Evolutionary conservation across 23 tunicate species (phyloP).

Genomic region (Styela plicata): DNA sequence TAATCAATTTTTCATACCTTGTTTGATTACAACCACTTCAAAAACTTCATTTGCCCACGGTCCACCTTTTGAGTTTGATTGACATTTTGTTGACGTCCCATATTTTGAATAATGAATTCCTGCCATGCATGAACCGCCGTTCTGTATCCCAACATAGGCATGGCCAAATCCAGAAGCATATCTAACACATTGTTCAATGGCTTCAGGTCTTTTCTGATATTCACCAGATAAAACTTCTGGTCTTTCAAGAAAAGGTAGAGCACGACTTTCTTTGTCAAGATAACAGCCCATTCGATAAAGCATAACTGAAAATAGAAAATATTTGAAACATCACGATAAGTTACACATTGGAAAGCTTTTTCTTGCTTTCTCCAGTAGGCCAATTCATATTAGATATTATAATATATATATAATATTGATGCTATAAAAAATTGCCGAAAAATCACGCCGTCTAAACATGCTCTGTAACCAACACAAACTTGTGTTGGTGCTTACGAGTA

Average conservation of each 20-base stretch:
- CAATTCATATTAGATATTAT: not conserved
- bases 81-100: not conserved
- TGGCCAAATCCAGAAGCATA: not conserved
- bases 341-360: not conserved
- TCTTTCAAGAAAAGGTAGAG: not conserved
- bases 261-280: slow-evolving; percentile 1
- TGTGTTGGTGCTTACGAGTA: no score
- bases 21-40: not conserved
- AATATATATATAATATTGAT: no score
- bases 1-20: not conserved
- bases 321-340: not conserved
- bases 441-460: no score
- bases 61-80: slow-evolving; percentile 1
- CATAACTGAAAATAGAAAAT: not conserved
- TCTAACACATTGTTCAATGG: not conserved
- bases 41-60: not conserved
- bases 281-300: slow-evolving; percentile 10
- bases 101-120: not conserved
- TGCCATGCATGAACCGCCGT: not conserved
- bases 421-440: not conserved
- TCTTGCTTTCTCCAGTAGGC: not conserved
- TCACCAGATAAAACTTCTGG: not conserved
- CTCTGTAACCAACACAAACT: no score
- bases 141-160: not conserved
- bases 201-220: not conserved